Conservation (phyloP, 1,140 invertebrate genomes). For the Anoplophora glabripennis region DNA sequence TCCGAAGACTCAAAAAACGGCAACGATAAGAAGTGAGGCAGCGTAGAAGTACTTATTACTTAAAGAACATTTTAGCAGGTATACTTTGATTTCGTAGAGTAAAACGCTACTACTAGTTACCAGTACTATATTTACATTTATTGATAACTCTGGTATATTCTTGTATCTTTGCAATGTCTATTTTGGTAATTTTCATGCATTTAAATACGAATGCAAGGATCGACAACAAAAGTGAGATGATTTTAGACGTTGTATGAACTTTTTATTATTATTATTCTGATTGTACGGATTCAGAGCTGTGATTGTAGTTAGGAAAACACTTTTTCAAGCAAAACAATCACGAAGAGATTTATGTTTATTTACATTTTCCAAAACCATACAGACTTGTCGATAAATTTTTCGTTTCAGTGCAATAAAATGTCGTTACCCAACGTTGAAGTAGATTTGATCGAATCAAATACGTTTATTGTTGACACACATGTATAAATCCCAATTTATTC, state of each 20-base stretch:
- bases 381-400: not conserved
- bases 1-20: constrained; percentile 21
- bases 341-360: not conserved
- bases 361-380: constrained; percentile 1
- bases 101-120: constrained; percentile 11
- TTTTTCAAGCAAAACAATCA: constrained; percentile 22
- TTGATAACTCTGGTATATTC: constrained; percentile 18
- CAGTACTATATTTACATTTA: constrained; percentile 18
- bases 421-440: too few species aligned
- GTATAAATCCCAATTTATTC: too few species aligned
- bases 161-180: constrained; percentile 38
- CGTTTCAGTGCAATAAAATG: too few species aligned
- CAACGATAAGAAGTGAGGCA: constrained; percentile 17
- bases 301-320: constrained; percentile 41
- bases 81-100: constrained; percentile 21
- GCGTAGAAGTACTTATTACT: not conserved
- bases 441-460: too few species aligned
- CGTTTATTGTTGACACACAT: too few species aligned
- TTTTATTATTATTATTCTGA: constrained; percentile 30
- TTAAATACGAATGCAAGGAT: constrained; percentile 45
- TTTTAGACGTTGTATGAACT: constrained; percentile 47
- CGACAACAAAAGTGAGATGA: constrained; percentile 51
- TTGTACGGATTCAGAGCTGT: constrained; percentile 41
- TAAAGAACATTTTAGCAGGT: constrained; percentile 6
- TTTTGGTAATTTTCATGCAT: constrained; percentile 45